Base-by-base conservation (phyloP, 2,888 invertebrate species). In the Bellardia bayeri region DNA sequence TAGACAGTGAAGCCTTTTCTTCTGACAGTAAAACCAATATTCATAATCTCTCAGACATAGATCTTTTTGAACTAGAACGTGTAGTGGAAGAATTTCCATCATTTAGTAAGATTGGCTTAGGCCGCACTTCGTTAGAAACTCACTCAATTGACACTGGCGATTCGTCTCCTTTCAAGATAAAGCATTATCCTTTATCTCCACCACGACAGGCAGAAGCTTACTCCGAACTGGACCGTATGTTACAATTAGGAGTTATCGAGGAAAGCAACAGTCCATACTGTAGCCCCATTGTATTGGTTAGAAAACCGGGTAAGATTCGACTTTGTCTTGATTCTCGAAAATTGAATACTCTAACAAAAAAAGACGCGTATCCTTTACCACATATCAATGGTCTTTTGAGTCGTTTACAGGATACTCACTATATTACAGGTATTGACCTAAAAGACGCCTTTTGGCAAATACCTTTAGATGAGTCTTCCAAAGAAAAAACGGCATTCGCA, bases 361-460 rank as follows among this genome's bases (percentile, higher is more conserved):
- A 79, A 11, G 51, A 79, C 23, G 78, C 42, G 6, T 42, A 42
- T 42, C 42, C 42, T 7, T 42, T 42, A 7, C 69, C 80, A 23
- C 80, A 80, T 23, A 71, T 71, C 16, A 72, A 72, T 23, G 81
- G 72, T 82, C 42, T 2, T 40, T 40, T 89, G 86, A 80, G 86
- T 16, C 49, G 86, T 13, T 58, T 80, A 40, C 7, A 6, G n/a
- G n/a, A n/a, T n/a, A n/a, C n/a, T n/a, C n/a, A n/a, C n/a, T n/a
- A n/a, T n/a, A n/a, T n/a, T n/a, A 40, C 40, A 45, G n/a, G n/a
- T n/a, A n/a, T n/a, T n/a, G n/a, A n/a, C n/a, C n/a, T n/a, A n/a
- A n/a, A n/a, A n/a, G n/a, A n/a, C n/a, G 64, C 33, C 2, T 33
- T 33, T 33, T 33, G 33, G 4, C 4, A 33, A 2, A 2, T 33